Base-by-base conservation (phyloP, 1,140 invertebrate species). In the Trichomalopsis sarcophagae region DNA sequence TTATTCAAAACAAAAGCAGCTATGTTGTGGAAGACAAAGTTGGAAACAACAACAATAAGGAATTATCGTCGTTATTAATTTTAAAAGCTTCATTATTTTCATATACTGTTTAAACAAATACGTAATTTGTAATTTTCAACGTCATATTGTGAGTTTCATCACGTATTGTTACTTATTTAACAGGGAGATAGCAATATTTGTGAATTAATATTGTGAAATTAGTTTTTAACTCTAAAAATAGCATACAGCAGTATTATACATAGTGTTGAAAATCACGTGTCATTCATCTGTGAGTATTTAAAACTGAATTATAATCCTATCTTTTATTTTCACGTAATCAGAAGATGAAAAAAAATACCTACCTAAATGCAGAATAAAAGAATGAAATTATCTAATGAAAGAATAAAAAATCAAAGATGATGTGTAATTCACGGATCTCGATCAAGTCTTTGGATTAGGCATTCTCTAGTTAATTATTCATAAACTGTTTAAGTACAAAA, bases 401-500 rank as follows among this genome's bases (percentile, higher is more conserved):
- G 11, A 27, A 75, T 44, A 30, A 3, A 44, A 62, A 62, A n/a
- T 62, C 4, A 62, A 4, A n/a, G 5, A 21, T 62, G 1, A n/a
- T 62, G 7, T 62, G 6, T 21, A 62, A 62, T 21, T 4, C 17
- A 62, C 55, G 6, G 17, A 62, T 62, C 14, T 21, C 55, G 55
- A 50, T 50, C 14, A 50, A 17, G 13, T 50, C 17, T 5, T 62
- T 62, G 5, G 21, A 62, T 21, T 6, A 62, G 55, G 17, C 21
- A 62, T 62, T 1, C 4, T 9, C 17, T 36, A 36, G 33, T 62
- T 17, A 7, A 5, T n/a, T 62, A 62, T 21, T 78, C 6, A 9
- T 23, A 55, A 55, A 62, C 27, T 78, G 4, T 7, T 55, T 78
- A 78, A 78, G 47, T 78, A 78, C 76, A 78, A 78, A 78, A 33